Conservation (phyloP, 2,797 vertebrate genomes). For the Percopsis omiscomaycus region DNA sequence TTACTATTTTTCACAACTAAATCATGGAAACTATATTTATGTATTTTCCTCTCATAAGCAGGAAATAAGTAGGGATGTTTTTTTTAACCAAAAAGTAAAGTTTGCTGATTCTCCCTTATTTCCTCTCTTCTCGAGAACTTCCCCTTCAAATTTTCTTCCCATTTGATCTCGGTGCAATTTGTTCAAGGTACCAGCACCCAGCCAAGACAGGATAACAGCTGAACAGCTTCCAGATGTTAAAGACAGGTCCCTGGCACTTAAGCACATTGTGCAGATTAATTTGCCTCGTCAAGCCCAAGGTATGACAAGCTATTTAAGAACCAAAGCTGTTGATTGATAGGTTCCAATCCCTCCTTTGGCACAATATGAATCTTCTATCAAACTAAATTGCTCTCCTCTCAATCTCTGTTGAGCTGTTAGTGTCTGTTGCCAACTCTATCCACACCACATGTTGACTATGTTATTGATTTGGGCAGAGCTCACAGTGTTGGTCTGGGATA, state of each 20-base stretch:
- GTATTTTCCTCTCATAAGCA: background rate
- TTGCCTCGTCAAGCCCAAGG: conserved; percentile 15
- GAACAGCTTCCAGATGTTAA: conserved; percentile 5
- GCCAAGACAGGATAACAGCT: background rate
- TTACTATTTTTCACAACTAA: too few species aligned
- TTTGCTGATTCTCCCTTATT: background rate
- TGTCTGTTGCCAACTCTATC: conserved; percentile 27
- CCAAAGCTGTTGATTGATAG: conserved; percentile 47
- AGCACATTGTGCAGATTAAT: conserved; percentile 1
- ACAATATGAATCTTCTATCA: conserved; percentile 57
- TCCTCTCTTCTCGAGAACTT: background rate
- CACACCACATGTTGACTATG: conserved; percentile 37
- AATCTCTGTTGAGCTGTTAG: conserved; percentile 39
- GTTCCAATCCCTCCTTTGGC: conserved; percentile 40
- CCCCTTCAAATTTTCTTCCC: background rate
- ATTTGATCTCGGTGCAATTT: conserved; percentile 18
- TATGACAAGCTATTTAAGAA: conserved; percentile 41
- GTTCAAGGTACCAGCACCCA: background rate
- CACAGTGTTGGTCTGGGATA: background rate
- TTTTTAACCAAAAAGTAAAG: conserved; percentile 11
- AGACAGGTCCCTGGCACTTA: conserved; percentile 11
- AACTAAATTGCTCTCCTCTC: conserved; percentile 38
- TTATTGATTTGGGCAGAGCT: conserved; percentile 37
- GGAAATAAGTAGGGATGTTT: background rate
- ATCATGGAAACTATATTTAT: too few species aligned